Evolutionary conservation across 2,888 invertebrate genomes (phyloP).

Genomic region (Eustalomyia histrio): DNA sequence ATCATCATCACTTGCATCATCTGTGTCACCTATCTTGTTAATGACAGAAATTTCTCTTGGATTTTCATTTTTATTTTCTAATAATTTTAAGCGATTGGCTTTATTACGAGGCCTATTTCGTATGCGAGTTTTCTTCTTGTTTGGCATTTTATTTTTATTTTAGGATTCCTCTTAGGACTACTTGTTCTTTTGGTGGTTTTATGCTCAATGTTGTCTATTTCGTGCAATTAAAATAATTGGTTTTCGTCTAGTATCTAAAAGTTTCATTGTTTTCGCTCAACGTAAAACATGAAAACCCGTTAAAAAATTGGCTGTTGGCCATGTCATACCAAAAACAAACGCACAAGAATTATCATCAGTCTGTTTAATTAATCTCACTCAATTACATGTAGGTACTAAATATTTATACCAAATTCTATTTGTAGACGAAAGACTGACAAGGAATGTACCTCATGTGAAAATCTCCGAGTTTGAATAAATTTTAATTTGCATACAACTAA

Average conservation of each 20-base stretch:
- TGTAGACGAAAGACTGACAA: conserved; percentile 18
- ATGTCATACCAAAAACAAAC: conserved; percentile 30
- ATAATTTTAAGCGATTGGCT: conserved; percentile 67
- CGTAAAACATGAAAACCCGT: background rate
- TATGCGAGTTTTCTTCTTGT: conserved; percentile 72
- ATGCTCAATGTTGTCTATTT: conserved; percentile 42
- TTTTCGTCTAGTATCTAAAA: conserved; percentile 32
- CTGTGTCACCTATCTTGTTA: background rate
- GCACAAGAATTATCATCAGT: conserved; percentile 42
- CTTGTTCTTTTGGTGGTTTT: conserved; percentile 42
- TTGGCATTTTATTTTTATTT: conserved; percentile 66
- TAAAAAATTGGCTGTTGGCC: conserved; percentile 63
- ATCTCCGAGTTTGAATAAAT: too few species aligned
- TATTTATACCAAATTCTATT: conserved; percentile 33
- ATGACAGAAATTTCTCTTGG: background rate
- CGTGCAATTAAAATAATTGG: conserved; percentile 22
- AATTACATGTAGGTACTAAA: conserved; percentile 3
- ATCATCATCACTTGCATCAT: conserved; percentile 19
- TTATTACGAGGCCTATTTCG: conserved; percentile 75
- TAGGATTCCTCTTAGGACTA: conserved; percentile 30
- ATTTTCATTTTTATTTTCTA: conserved; percentile 33
- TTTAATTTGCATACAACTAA: too few species aligned
- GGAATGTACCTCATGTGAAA: background rate
- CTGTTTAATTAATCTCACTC: conserved; percentile 47
- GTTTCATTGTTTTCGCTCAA: conserved; percentile 48